Percentiles rank a stretch among this genome's conserved stretches.
Conservation (phyloP, 2,888 invertebrate species). For the Tinea pellionella region DNA sequence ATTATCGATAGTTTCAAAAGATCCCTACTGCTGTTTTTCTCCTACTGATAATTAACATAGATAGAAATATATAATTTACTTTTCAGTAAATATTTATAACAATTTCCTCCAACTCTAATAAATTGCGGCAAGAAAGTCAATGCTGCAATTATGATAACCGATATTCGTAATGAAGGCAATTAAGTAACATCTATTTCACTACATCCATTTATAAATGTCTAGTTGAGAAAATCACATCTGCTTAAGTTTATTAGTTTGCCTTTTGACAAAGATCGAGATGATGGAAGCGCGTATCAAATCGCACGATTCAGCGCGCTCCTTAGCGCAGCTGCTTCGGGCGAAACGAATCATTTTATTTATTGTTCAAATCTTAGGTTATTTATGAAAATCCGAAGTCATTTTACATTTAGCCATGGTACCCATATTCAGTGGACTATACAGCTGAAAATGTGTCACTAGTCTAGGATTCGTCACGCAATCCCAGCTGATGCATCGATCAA, state of each 20-base stretch:
- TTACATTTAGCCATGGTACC: slow-evolving; percentile 36
- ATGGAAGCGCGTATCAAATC: slow-evolving; percentile 68
- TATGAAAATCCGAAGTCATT: slow-evolving; percentile 55
- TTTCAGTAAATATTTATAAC: too few relatives aligned
- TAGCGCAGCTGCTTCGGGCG: slow-evolving; percentile 62
- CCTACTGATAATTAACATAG: too few relatives aligned
- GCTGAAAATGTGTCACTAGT: slow-evolving; percentile 60
- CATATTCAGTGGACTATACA: slow-evolving; percentile 30
- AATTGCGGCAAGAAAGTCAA: not conserved
- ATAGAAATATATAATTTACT: too few relatives aligned
- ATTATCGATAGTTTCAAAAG: not conserved
- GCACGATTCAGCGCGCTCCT: slow-evolving; percentile 57
- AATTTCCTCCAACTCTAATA: too few relatives aligned
- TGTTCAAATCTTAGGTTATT: slow-evolving; percentile 61
- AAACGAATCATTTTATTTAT: slow-evolving; percentile 62
- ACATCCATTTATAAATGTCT: slow-evolving; percentile 56
- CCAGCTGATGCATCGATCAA: slow-evolving; percentile 27
- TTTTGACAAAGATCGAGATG: slow-evolving; percentile 60
- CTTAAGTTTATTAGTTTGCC: slow-evolving; percentile 60
- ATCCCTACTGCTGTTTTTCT: too few relatives aligned
- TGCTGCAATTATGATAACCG: not conserved
- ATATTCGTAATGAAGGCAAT: not conserved
- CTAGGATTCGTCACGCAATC: slow-evolving; percentile 53
- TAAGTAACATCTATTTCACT: not conserved
- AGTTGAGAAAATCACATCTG: slow-evolving; percentile 67